These are phyloP conservation scores for Zaprionus tsacasi DNA, from an alignment of 1,140 invertebrate species.

Conservation along the genomic window DNA sequence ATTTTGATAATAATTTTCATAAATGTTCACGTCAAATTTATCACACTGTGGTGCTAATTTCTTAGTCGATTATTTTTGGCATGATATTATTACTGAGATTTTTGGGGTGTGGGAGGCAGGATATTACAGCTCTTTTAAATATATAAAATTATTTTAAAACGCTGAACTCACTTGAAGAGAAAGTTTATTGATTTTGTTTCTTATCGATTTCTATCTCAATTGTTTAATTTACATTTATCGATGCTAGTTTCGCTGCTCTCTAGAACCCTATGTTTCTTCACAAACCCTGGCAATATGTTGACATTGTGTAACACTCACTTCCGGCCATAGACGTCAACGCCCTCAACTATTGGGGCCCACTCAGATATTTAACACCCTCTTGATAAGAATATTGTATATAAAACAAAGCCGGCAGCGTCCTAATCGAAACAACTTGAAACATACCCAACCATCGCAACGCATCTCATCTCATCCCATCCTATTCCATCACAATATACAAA, in stretches of 20 bases:
- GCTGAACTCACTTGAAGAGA: not conserved
- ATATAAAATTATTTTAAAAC: not conserved
- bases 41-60: constrained; percentile 57
- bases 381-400: constrained; percentile 69
- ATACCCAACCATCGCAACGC: constrained; percentile 46
- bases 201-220: not conserved
- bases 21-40: constrained; percentile 55
- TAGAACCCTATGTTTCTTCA: constrained; percentile 3
- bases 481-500: constrained; percentile 51
- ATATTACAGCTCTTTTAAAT: not conserved
- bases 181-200: not conserved
- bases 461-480: constrained; percentile 43
- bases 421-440: constrained; percentile 27
- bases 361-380: constrained; percentile 70
- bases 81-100: constrained; percentile 42
- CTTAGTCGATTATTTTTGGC: constrained; percentile 16
- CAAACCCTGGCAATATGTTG: constrained; percentile 46
- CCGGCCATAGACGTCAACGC: constrained; percentile 39
- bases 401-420: constrained; percentile 41
- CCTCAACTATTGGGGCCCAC: constrained; percentile 26
- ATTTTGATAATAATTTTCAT: constrained; percentile 74
- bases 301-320: constrained; percentile 45
- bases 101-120: not conserved
- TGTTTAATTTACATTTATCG: not conserved
- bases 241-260: not conserved